phyloP scores from a whole-genome alignment of 2,797 vertebrate species.

The Acanthurus tractus region DNA sequence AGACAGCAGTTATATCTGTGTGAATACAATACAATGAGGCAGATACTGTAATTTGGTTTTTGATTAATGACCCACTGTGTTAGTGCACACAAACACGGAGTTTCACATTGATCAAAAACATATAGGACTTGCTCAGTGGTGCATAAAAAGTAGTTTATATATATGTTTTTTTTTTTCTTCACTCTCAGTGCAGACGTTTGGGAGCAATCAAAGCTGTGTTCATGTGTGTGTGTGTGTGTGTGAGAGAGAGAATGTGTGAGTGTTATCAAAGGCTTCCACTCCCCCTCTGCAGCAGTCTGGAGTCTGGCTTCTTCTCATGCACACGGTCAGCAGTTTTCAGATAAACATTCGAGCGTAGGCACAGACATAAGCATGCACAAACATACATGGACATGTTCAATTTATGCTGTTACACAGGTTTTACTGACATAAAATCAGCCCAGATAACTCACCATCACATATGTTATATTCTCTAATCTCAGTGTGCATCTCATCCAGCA shows the following conservation, averaged over 20 bases:
- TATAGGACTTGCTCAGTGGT: background rate
- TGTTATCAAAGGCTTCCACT: conserved; percentile 21
- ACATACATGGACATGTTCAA: background rate
- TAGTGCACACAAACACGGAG: background rate
- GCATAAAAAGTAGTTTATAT: background rate
- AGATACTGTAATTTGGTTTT: background rate
- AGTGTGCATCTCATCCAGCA: background rate
- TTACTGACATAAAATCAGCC: conserved; percentile 9
- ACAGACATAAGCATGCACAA: background rate
- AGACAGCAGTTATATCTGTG: background rate
- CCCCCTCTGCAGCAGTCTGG: conserved; percentile 1
- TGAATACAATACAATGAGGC: conserved; percentile 1
- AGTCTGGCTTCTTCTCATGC: conserved; percentile 1
- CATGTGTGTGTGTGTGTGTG: background rate
- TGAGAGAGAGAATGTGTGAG: background rate
- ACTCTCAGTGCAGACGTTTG: conserved; percentile 2
- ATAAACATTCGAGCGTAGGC: background rate
- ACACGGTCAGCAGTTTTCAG: conserved; percentile 28
- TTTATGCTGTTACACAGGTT: conserved; percentile 1
- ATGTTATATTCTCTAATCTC: background rate
- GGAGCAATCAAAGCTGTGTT: conserved; percentile 29
- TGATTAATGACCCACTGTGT: background rate
- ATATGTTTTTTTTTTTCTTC: background rate
- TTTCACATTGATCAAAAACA: background rate
- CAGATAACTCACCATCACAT: background rate